These are phyloP conservation scores for Agrochola litura DNA, from an alignment of 2,888 invertebrate genomes.

Conservation along the genomic window DNA sequence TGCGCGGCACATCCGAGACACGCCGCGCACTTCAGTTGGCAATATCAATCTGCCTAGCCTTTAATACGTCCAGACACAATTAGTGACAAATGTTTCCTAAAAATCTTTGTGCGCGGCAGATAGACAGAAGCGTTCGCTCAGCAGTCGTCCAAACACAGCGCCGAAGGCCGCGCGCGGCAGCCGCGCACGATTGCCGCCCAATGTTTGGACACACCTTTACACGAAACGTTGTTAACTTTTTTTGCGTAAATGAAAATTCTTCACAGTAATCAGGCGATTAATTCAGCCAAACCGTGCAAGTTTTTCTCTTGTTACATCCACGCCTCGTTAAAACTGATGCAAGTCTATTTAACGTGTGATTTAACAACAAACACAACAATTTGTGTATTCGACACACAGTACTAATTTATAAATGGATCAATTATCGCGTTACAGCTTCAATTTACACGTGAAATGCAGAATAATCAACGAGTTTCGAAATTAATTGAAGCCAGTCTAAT, in stretches of 20 bases:
- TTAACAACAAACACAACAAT: slow-evolving; percentile 34
- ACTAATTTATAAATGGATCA: slow-evolving; percentile 39
- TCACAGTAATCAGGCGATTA: background rate
- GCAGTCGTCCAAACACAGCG: too few species aligned
- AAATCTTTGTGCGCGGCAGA: too few species aligned
- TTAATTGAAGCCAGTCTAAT: slow-evolving; percentile 8
- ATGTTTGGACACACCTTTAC: too few species aligned
- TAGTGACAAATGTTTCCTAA: too few species aligned
- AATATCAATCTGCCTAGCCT: too few species aligned
- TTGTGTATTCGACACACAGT: slow-evolving; percentile 10
- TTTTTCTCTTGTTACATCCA: slow-evolving; percentile 26
- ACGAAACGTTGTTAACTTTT: background rate
- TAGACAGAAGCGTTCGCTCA: too few species aligned
- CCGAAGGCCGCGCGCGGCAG: too few species aligned
- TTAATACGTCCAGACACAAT: too few species aligned
- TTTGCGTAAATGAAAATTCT: background rate
- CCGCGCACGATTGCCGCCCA: too few species aligned
- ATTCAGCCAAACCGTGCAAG: slow-evolving; percentile 6
- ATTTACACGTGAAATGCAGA: slow-evolving; percentile 42
- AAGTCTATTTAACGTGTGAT: slow-evolving; percentile 43
- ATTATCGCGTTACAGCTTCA: slow-evolving; percentile 38
- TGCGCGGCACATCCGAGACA: too few species aligned
- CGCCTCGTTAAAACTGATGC: slow-evolving; percentile 10
- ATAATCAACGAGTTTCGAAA: slow-evolving; percentile 27
- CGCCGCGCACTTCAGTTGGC: too few species aligned